These are phyloP conservation scores for Anser brachyrhynchus DNA, from an alignment of 2,113 vertebrate species.

Conservation along the genomic window DNA sequence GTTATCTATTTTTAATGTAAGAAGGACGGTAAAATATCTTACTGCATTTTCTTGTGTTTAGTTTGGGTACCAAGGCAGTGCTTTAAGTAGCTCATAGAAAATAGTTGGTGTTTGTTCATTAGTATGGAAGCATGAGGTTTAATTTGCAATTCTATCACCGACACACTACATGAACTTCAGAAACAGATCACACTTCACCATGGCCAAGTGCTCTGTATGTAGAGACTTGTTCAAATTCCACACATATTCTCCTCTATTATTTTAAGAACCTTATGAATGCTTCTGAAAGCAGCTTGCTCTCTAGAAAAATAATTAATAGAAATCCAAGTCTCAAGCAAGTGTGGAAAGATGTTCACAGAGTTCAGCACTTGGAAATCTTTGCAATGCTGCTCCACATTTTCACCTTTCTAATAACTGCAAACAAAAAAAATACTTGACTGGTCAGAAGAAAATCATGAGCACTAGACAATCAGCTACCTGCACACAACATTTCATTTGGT, in stretches of 20 bases:
- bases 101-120: neutral
- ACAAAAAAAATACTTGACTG: fast-evolving
- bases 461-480: neutral
- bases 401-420: neutral
- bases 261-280: neutral
- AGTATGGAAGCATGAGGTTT: neutral
- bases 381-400: neutral
- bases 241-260: neutral
- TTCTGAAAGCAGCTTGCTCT: neutral
- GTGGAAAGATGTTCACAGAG: neutral
- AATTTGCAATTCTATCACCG: neutral
- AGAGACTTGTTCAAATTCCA: neutral
- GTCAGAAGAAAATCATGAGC: neutral
- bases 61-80: neutral
- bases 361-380: neutral
- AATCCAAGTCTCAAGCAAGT: neutral
- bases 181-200: neutral
- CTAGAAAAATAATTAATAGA: neutral
- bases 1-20: neutral
- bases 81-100: neutral
- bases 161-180: neutral
- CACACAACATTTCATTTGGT: neutral
- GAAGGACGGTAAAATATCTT: neutral
- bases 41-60: neutral
- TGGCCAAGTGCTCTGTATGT: neutral